Conservation (phyloP, 2,888 invertebrate genomes). For the Calephelis perditalis region DNA sequence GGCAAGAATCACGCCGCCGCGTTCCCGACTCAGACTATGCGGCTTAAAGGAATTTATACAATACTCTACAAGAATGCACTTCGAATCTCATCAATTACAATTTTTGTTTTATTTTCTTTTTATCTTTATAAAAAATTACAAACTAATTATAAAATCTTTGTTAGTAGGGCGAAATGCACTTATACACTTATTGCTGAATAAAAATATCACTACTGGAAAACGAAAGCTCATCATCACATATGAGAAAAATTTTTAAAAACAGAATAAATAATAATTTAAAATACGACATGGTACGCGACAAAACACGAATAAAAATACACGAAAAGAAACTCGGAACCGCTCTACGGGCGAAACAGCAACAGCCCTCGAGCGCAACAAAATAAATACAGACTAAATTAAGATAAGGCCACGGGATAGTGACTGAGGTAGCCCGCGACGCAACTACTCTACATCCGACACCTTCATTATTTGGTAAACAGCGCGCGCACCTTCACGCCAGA, state of each 20-base stretch:
- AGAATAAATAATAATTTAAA: conserved; percentile 72
- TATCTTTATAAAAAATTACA: conserved; percentile 55
- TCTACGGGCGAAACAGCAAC: conserved; percentile 72
- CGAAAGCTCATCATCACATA: conserved; percentile 65
- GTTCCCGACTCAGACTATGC: conserved; percentile 66
- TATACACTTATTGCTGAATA: conserved; percentile 73
- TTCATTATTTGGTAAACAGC: conserved; percentile 48
- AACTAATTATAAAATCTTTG: conserved; percentile 65
- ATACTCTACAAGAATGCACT: conserved; percentile 73
- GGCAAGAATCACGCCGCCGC: conserved; percentile 51
- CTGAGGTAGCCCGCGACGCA: conserved; percentile 74
- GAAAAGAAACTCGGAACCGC: conserved; percentile 68
- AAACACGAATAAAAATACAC: conserved; percentile 63
- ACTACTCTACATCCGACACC: conserved; percentile 53
- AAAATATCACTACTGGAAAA: conserved; percentile 78
- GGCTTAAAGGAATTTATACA: conserved; percentile 68
- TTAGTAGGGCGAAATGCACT: conserved; percentile 70
- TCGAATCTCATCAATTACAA: conserved; percentile 73
- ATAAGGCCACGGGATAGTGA: conserved; percentile 72
- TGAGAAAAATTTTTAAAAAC: conserved; percentile 56
- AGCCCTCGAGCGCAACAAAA: conserved; percentile 72
- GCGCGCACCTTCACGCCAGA: conserved; percentile 21
- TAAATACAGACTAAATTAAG: conserved; percentile 66
- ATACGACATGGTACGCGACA: conserved; percentile 58
- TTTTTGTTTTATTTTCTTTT: conserved; percentile 50